Percentiles rank a stretch among this genome's conserved stretches.
Conservation (phyloP, 2,113 vertebrate genomes). For the Astur gentilis region DNA sequence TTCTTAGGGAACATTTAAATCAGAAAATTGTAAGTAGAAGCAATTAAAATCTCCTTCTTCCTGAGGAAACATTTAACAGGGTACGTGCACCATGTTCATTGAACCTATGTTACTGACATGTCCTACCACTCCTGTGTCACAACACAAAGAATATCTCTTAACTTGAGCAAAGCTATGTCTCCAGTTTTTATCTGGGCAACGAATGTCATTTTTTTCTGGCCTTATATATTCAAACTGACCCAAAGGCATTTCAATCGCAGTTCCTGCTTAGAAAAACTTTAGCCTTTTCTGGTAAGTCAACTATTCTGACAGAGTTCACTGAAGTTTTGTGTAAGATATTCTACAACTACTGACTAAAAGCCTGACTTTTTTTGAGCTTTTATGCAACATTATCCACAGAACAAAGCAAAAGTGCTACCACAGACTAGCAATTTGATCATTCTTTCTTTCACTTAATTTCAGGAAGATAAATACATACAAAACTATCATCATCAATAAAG, state of each 20-base stretch:
- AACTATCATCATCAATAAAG: not conserved
- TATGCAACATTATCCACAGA: not conserved
- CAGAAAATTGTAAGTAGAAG: not conserved
- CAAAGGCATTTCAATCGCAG: not conserved
- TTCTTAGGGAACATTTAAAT: not conserved
- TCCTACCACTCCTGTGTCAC: not conserved
- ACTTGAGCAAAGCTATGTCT: not conserved
- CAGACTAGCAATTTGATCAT: not conserved
- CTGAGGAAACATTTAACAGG: not conserved
- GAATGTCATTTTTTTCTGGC: not conserved
- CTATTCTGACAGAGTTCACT: not conserved
- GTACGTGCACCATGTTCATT: not conserved
- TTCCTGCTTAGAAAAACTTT: not conserved
- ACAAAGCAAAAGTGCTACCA: not conserved
- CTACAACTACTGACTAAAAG: not conserved
- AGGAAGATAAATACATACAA: not conserved
- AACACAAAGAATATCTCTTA: not conserved
- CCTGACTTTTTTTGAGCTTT: not conserved
- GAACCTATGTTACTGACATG: not conserved
- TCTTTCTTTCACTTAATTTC: not conserved
- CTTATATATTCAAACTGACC: not conserved
- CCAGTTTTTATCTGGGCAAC: not conserved
- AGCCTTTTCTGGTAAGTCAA: not conserved
- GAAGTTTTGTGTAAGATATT: not conserved
- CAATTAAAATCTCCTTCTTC: not conserved